Evolutionary conservation across 1,140 invertebrate species (phyloP).

Genomic region (Neodiprion lecontei): DNA sequence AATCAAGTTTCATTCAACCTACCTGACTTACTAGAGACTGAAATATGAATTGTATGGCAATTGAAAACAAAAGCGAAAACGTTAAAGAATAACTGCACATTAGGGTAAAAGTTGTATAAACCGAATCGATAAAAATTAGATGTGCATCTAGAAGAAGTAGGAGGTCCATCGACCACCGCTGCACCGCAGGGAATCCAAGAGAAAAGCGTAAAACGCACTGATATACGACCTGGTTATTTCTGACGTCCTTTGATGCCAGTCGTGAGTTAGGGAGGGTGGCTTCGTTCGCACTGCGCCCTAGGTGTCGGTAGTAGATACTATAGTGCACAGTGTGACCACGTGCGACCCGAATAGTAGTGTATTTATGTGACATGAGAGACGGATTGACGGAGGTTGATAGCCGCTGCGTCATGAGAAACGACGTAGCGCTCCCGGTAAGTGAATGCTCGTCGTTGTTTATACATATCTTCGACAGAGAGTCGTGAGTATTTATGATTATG

Average conservation of each 20-base stretch:
- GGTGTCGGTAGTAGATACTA: background rate
- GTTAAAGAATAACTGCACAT: too few relatives aligned
- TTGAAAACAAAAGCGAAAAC: too few relatives aligned
- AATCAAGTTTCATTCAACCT: too few relatives aligned
- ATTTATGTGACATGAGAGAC: conserved; percentile 7
- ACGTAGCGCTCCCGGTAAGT: too few relatives aligned
- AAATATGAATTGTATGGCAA: too few relatives aligned
- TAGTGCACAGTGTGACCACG: background rate
- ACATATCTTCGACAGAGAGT: too few relatives aligned
- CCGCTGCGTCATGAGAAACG: background rate
- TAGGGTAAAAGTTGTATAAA: too few relatives aligned
- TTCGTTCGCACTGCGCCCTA: background rate
- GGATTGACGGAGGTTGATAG: background rate
- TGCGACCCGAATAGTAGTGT: background rate
- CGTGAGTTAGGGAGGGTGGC: background rate
- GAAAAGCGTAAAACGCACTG: conserved; percentile 9
- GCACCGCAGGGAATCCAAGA: background rate
- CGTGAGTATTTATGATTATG: too few relatives aligned
- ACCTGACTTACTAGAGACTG: too few relatives aligned
- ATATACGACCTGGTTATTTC: conserved; percentile 18
- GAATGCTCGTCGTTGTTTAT: too few relatives aligned
- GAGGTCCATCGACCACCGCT: background rate
- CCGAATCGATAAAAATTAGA: too few relatives aligned
- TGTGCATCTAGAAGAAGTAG: background rate
- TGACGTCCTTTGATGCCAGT: conserved; percentile 10